phyloP scores from a whole-genome alignment of 2,888 invertebrate species.

The Latrodectus elegans region DNA sequence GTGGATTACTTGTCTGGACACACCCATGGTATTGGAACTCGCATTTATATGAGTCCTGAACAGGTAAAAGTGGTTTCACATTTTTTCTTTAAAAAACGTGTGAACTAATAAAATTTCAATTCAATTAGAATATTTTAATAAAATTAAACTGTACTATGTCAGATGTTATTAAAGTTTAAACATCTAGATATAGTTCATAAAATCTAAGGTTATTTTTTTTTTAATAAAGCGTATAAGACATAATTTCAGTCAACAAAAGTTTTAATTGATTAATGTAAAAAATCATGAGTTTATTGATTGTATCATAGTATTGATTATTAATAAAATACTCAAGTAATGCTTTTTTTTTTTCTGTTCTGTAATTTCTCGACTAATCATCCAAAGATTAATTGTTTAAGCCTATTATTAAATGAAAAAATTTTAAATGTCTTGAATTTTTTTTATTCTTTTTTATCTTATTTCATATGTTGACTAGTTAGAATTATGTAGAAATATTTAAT shows the following conservation, averaged over 20 bases:
- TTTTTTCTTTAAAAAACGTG: not conserved
- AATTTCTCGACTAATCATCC: too few species aligned
- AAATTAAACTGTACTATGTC: not conserved
- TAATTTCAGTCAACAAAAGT: not conserved
- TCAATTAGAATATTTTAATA: too few species aligned
- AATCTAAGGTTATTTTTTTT: not conserved
- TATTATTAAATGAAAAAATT: too few species aligned
- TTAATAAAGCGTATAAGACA: not conserved
- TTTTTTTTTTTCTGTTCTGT: too few species aligned
- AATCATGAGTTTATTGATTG: too few species aligned
- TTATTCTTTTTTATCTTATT: too few species aligned
- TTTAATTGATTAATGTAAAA: not conserved
- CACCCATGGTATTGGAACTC: slow-evolving; percentile 85
- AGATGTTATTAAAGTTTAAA: not conserved
- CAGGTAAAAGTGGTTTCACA: slow-evolving; percentile 79
- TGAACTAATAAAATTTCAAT: not conserved
- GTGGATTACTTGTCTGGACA: slow-evolving; percentile 73
- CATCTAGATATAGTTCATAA: not conserved
- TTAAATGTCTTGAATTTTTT: too few species aligned
- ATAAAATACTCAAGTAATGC: too few species aligned
- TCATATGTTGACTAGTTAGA: too few species aligned
- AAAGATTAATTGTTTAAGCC: too few species aligned
- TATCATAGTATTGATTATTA: too few species aligned
- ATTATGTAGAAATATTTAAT: too few species aligned
- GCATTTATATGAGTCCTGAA: slow-evolving; percentile 98